A percentile compares a stretch with the other conserved stretches of the same genome.
These are phyloP conservation scores for Acipenser oxyrinchus DNA, from an alignment of 2,797 vertebrate genomes.

Conservation along the genomic window DNA sequence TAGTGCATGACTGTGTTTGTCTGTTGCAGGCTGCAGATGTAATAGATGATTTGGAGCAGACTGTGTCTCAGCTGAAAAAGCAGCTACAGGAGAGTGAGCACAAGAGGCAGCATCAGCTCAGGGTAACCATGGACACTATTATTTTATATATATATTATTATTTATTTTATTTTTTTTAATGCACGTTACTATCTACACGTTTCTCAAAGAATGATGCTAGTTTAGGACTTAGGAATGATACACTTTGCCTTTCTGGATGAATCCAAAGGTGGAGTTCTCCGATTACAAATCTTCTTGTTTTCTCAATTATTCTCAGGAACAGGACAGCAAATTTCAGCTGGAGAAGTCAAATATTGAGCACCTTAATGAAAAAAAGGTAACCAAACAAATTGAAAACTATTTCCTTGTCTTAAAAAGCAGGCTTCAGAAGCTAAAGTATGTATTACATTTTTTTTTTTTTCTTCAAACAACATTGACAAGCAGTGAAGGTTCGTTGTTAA, in stretches of 20 bases:
- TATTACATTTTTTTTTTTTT: no score
- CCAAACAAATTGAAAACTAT: no score
- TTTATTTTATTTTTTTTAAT: background rate
- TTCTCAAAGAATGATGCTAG: no score
- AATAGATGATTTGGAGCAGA: constrained; percentile 67
- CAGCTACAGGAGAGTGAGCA: constrained; percentile 73
- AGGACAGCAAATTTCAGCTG: constrained; percentile 67
- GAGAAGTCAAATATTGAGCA: constrained; percentile 66
- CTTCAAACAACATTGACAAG: no score
- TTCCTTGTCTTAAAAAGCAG: no score
- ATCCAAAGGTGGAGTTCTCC: background rate
- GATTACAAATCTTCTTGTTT: background rate
- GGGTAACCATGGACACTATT: constrained; percentile 49
- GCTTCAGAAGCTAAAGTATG: no score
- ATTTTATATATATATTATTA: background rate
- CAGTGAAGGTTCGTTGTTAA: no score
- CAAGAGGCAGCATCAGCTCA: constrained; percentile 62
- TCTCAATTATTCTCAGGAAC: constrained; percentile 61
- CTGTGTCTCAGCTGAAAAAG: constrained; percentile 59
- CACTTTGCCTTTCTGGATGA: background rate
- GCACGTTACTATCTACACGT: no score
- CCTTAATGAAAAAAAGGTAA: constrained; percentile 76
- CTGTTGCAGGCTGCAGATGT: constrained; percentile 62
- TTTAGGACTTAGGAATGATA: background rate
- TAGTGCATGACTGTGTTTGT: constrained; percentile 4